These are phyloP conservation scores for Aphaenogaster rudis DNA, from an alignment of 1,140 invertebrate species.

Conservation along the genomic window DNA sequence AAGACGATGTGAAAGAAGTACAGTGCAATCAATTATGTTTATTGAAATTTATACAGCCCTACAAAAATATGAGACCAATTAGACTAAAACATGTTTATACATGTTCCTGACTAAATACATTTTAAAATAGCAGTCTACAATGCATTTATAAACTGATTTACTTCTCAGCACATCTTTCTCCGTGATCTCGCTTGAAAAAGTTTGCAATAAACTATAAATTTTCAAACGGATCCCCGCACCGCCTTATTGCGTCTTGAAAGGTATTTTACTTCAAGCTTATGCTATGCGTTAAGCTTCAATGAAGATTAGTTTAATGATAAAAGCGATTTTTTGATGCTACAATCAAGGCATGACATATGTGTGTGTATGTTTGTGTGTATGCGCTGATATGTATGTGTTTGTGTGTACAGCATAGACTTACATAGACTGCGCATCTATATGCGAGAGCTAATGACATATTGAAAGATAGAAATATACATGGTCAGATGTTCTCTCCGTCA, in stretches of 20 bases:
- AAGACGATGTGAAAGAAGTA: slow-evolving; percentile 18
- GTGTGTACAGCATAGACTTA: no score
- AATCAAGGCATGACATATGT: slow-evolving; percentile 76
- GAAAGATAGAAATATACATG: no score
- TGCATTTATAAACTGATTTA: not conserved
- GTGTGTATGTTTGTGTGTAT: not conserved
- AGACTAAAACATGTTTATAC: not conserved
- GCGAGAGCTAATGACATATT: no score
- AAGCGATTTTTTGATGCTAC: slow-evolving; percentile 78
- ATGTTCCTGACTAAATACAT: not conserved
- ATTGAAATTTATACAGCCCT: not conserved
- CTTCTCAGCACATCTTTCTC: slow-evolving; percentile 21
- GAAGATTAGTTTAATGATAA: slow-evolving; percentile 74
- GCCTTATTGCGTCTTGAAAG: slow-evolving; percentile 59
- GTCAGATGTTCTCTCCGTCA: no score
- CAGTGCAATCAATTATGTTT: not conserved
- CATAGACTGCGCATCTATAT: no score
- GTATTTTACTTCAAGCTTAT: slow-evolving; percentile 76
- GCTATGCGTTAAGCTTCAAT: slow-evolving; percentile 81
- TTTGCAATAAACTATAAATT: slow-evolving; percentile 47
- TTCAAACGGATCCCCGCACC: slow-evolving; percentile 62
- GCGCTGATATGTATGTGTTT: not conserved
- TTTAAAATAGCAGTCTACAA: not conserved
- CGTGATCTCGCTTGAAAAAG: slow-evolving; percentile 39
- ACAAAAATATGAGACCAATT: not conserved